Evolutionary conservation across 2,888 invertebrate genomes (phyloP).

Genomic region (Teleiodes luculella): DNA sequence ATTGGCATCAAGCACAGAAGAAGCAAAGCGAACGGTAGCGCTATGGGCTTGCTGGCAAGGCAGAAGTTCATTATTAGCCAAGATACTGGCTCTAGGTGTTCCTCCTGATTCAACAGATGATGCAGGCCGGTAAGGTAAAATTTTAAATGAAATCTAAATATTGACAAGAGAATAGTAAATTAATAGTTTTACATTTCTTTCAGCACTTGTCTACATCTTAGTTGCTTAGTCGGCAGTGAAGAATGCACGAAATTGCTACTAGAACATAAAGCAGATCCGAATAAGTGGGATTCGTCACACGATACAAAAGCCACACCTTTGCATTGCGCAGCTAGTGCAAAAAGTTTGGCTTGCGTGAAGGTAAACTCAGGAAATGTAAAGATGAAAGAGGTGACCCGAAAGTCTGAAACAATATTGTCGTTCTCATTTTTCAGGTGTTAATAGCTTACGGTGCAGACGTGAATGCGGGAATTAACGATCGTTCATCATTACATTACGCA

Average conservation of each 20-base stretch:
- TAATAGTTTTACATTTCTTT: neutral
- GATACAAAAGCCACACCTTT: constrained; percentile 84
- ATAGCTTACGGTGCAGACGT: constrained; percentile 87
- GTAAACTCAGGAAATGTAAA: constrained; percentile 51
- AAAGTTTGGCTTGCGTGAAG: constrained; percentile 79
- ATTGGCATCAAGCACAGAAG: constrained; percentile 40
- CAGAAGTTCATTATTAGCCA: constrained; percentile 72
- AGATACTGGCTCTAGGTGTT: constrained; percentile 76
- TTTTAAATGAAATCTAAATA: too few species aligned
- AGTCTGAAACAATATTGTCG: constrained; percentile 27
- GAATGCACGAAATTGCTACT: constrained; percentile 85
- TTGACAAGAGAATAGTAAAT: too few species aligned
- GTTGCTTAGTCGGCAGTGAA: constrained; percentile 85
- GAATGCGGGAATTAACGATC: constrained; percentile 84
- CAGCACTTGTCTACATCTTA: constrained; percentile 83
- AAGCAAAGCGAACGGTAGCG: constrained; percentile 70
- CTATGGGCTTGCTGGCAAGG: constrained; percentile 82
- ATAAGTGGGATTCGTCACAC: constrained; percentile 83
- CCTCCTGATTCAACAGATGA: constrained; percentile 82
- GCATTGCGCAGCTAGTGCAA: constrained; percentile 86
- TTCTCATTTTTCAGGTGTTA: constrained; percentile 71
- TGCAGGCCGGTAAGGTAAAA: constrained; percentile 78
- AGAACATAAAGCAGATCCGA: constrained; percentile 82
- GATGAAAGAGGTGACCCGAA: constrained; percentile 10
- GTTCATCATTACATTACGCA: constrained; percentile 90